Evolutionary conservation across 2,113 vertebrate genomes (phyloP).

Genomic region (Fulmarus glacialis): DNA sequence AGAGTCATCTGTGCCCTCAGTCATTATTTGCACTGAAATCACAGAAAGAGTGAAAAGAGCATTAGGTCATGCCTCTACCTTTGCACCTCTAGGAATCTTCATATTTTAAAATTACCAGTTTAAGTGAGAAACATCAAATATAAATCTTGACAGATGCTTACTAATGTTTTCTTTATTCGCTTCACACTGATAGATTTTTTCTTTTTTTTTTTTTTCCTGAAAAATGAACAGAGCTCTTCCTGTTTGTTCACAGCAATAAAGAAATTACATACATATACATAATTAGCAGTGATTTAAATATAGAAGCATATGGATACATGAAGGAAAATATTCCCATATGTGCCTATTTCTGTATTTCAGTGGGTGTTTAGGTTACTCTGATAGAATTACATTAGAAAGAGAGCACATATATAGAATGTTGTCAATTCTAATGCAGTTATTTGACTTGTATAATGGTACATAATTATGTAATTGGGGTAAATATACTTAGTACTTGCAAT

Average conservation of each 20-base stretch:
- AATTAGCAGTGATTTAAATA: slow-evolving; percentile 29
- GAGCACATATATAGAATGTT: slow-evolving; percentile 26
- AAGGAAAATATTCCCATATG: slow-evolving; percentile 2
- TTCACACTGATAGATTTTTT: background rate
- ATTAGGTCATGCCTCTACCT: background rate
- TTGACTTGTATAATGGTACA: slow-evolving; percentile 39
- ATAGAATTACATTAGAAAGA: slow-evolving; percentile 4
- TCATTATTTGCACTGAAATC: background rate
- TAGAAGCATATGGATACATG: slow-evolving; percentile 8
- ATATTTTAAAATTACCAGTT: background rate
- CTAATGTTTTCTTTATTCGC: background rate
- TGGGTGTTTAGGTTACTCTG: slow-evolving; percentile 23
- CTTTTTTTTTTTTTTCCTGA: background rate
- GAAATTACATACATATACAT: background rate
- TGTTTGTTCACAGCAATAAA: slow-evolving; percentile 45
- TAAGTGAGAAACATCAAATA: slow-evolving; percentile 22
- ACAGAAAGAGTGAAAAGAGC: background rate
- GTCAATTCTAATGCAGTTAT: slow-evolving; percentile 45
- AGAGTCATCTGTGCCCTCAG: background rate
- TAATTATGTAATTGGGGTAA: slow-evolving; percentile 46
- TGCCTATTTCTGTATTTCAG: slow-evolving; percentile 36
- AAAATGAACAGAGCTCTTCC: slow-evolving; percentile 24
- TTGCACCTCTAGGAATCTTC: background rate
- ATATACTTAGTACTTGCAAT: slow-evolving; percentile 27
- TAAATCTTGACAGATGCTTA: background rate